Conservation (phyloP, 2,113 vertebrate species). For the Saccopteryx leptura region DNA sequence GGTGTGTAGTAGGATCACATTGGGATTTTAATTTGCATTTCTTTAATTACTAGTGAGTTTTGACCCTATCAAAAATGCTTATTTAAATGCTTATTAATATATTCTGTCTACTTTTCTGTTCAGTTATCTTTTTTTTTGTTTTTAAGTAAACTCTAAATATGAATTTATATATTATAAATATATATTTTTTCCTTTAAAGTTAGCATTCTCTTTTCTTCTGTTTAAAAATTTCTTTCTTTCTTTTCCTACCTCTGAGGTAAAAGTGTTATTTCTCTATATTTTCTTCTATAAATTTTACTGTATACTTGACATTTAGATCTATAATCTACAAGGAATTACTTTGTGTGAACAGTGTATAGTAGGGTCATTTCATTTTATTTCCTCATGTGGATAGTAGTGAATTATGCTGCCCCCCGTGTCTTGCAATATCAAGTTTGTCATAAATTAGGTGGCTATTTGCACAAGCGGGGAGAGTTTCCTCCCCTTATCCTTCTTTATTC, state of each 20-base stretch:
- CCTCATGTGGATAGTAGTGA: no score
- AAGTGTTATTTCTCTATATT: background rate
- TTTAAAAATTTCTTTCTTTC: background rate
- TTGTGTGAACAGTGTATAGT: no score
- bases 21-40: background rate
- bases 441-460: background rate
- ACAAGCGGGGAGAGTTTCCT: background rate
- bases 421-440: background rate
- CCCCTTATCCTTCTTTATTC: background rate
- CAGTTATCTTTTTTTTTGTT: background rate
- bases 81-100: background rate
- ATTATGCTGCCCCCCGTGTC: background rate
- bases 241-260: background rate
- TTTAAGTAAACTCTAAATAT: background rate
- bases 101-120: background rate
- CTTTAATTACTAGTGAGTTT: background rate
- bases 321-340: background rate
- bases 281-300: background rate
- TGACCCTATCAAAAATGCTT: background rate
- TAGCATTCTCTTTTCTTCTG: background rate
- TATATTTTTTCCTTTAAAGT: background rate
- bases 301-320: background rate
- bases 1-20: rapidly evolving
- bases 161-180: background rate
- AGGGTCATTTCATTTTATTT: background rate